These are phyloP conservation scores for Temnopleurus reevesii DNA, from an alignment of 53 echinoderm and acorn worm genomes.

Conservation along the genomic window DNA sequence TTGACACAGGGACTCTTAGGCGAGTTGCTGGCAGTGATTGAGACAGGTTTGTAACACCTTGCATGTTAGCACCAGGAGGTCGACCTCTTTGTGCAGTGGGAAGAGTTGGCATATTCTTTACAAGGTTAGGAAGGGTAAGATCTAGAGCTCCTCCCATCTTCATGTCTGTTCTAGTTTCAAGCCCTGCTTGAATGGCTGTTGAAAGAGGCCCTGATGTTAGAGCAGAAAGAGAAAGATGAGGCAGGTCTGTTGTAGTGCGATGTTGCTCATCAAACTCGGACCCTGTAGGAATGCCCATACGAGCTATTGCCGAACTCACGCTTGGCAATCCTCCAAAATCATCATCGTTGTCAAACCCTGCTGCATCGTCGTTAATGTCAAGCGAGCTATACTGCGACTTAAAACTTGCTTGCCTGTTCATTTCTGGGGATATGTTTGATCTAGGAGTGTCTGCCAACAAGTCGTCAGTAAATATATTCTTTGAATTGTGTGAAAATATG, in stretches of 20 bases:
- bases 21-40: conserved; percentile 34
- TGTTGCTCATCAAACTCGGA: conserved; percentile 46
- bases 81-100: background rate
- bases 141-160: conserved; percentile 62
- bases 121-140: conserved; percentile 69
- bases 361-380: conserved; percentile 76
- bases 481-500: conserved; percentile 57
- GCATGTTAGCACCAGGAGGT: background rate
- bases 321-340: conserved; percentile 70
- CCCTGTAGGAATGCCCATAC: conserved; percentile 72
- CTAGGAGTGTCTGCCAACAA: conserved; percentile 62
- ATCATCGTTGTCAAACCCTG: conserved; percentile 71
- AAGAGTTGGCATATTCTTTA: conserved; percentile 59
- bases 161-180: conserved; percentile 55
- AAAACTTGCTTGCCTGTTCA: conserved; percentile 44
- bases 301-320: conserved; percentile 71
- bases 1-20: conserved; percentile 58
- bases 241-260: conserved; percentile 24
- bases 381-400: conserved; percentile 57
- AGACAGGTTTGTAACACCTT: conserved; percentile 46
- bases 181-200: conserved; percentile 49
- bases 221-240: conserved; percentile 42
- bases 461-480: conserved; percentile 69
- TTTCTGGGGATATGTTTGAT: conserved; percentile 61
- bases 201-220: conserved; percentile 15